phyloP scores from a whole-genome alignment of 2,113 vertebrate genomes.

The Emydocephalus ijimae region DNA sequence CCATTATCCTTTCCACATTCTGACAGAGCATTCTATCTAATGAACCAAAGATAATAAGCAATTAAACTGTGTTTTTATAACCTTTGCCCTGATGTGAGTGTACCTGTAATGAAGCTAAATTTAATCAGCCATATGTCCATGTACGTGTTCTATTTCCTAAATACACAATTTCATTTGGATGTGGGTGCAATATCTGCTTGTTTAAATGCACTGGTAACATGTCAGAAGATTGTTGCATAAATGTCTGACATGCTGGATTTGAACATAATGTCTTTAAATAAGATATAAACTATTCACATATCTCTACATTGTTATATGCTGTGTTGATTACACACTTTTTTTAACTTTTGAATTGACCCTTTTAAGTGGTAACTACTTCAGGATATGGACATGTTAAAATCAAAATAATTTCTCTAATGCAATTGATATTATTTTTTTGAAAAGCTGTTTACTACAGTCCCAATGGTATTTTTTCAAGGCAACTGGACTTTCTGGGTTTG shows the following conservation, averaged over 20 bases:
- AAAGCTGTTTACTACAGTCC: not conserved
- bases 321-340: not conserved
- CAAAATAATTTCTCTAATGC: not conserved
- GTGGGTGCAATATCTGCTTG: not conserved
- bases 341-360: not conserved
- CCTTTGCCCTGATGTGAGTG: not conserved
- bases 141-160: not conserved
- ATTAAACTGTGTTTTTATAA: not conserved
- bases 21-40: not conserved
- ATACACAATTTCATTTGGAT: not conserved
- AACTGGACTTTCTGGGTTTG: too few relatives aligned
- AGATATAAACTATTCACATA: not conserved
- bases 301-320: not conserved
- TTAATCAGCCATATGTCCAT: not conserved
- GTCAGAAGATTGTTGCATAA: not conserved
- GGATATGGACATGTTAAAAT: not conserved
- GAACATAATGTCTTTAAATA: not conserved
- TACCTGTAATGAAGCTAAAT: not conserved
- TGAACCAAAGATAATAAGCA: not conserved
- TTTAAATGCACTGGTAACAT: not conserved
- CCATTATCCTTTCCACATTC: not conserved
- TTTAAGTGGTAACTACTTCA: not conserved
- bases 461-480: too few relatives aligned
- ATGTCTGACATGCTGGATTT: not conserved
- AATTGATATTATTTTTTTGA: not conserved